Evolutionary conservation across 92 coral and sea anemone species (phyloP), one percentile per base, ranked within the genome.

Genomic region (Siderastrea siderea): DNA sequence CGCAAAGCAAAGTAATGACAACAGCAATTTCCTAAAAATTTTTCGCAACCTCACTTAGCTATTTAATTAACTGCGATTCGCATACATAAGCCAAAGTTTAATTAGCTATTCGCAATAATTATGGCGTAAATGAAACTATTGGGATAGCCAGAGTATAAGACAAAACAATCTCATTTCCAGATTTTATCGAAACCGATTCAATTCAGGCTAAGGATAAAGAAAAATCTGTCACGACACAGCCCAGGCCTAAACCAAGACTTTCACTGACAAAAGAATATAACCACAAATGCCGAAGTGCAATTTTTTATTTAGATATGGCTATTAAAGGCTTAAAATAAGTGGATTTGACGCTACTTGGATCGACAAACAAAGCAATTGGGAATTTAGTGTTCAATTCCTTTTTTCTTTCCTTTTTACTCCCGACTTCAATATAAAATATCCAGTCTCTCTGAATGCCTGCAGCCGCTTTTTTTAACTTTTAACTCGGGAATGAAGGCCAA

Each of bases 251-350:
- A 26, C 38, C 38, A 26, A 26, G 38, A 61, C 15, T 61, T 61
- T 61, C 6, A 14, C 3, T 6, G n/a, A 13, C 67, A 62, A 62
- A 62, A 17, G 67, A 62, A 62, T 16, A 62, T 8, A 62, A 62
- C 57, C 57, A 53, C 57, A 53, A 10, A 53, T 53, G 82, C 71
- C 59, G 44, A 46, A 62, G 52, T 62, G 6, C 58, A 78, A 61
- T 78, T 57, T 62, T n/a, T 61, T 44, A 44, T 55, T 61, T 47
- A 61, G 55, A 78, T 47, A 7, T 8, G 7, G 57, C 71, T 4
- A 46, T 78, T 62, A 47, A 78, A 62, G 46, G 71, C 51, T 78
- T 62, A 78, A 74, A 47, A 62, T 13, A 62, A 62, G 62, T 46
- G 48, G 19, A 62, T 47, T 78, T 47, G 55, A 9, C 71, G 10